Percentiles rank a stretch among this genome's conserved stretches.
phyloP scores from a whole-genome alignment of 2,113 vertebrate species.

The Trematocara nigrifrons region DNA sequence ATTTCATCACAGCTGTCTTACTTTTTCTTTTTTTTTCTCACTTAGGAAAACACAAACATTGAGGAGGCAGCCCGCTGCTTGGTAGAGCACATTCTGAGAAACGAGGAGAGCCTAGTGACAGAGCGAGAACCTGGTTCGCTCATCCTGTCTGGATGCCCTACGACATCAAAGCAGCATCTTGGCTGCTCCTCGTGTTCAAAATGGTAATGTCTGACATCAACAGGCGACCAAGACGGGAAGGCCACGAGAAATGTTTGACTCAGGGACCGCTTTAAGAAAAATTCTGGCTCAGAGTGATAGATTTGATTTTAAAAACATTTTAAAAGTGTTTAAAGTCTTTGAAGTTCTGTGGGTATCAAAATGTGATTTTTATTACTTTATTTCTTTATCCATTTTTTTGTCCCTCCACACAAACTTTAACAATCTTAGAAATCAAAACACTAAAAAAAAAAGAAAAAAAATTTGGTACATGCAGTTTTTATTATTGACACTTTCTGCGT shows the following conservation, averaged over 20 bases:
- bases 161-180: conserved; percentile 12
- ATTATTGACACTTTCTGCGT: background rate
- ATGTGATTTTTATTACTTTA: background rate
- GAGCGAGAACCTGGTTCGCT: conserved; percentile 49
- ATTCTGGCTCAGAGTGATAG: background rate
- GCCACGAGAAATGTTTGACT: background rate
- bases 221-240: background rate
- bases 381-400: background rate
- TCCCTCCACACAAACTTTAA: background rate
- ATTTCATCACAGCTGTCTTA: background rate
- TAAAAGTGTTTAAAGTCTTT: background rate
- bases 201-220: background rate
- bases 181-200: conserved; percentile 49
- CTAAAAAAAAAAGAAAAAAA: background rate
- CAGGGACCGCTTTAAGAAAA: background rate
- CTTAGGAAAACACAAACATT: conserved; percentile 70
- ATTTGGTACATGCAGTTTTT: background rate
- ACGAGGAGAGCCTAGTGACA: conserved; percentile 32
- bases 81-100: conserved; percentile 67
- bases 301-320: background rate
- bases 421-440: background rate
- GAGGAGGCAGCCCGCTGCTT: conserved; percentile 58
- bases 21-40: background rate
- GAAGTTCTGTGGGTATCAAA: background rate
- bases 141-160: conserved; percentile 44